A percentile compares a stretch with the other conserved stretches of the same genome.
Conservation (phyloP, 2,797 vertebrate species). For the Nasua narica region DNA sequence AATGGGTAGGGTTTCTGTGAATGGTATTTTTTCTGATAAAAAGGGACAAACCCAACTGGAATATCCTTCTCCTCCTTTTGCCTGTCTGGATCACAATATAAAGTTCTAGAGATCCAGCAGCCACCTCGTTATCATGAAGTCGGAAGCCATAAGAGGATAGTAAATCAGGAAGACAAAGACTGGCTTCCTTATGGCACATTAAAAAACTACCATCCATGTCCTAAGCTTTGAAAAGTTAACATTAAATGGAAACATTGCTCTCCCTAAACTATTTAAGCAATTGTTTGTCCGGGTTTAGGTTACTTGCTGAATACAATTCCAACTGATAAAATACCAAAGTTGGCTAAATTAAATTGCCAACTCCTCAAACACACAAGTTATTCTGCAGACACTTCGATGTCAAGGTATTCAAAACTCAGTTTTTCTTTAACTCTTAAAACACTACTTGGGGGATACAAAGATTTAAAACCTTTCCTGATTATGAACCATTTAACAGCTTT, state of each 20-base stretch:
- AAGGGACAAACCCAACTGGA: neutral
- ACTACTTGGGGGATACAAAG: neutral
- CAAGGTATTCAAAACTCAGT: neutral
- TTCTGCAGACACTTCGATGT: neutral
- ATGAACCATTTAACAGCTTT: slow-evolving; percentile 5
- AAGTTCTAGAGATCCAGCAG: neutral
- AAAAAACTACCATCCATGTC: neutral
- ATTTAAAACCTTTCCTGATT: neutral
- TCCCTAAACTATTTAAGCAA: neutral
- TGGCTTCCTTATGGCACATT: neutral
- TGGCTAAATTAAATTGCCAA: neutral
- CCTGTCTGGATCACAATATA: neutral
- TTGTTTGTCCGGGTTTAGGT: neutral
- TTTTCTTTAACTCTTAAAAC: neutral
- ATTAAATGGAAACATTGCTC: neutral
- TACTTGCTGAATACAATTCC: neutral
- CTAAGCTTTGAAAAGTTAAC: neutral
- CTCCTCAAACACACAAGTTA: neutral
- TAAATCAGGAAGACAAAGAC: neutral
- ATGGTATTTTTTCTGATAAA: neutral
- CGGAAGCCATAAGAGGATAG: neutral
- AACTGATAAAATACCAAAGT: neutral
- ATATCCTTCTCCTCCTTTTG: neutral
- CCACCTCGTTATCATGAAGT: neutral
- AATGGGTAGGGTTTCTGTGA: neutral